Base-by-base conservation (phyloP, 2,888 invertebrate genomes). In the Holacanthella duospinosa region DNA sequence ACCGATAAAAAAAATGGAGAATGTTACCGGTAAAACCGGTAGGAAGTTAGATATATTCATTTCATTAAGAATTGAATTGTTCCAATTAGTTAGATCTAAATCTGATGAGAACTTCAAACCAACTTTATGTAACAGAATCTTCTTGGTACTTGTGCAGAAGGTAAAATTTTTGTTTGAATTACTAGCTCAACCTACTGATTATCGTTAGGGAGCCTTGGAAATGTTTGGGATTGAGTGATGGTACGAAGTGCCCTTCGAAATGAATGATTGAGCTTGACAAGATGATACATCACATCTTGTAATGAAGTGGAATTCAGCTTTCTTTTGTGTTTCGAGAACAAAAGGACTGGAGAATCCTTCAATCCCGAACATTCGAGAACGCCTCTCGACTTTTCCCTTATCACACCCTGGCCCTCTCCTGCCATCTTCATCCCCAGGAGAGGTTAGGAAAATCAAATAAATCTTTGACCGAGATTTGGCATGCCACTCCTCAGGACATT, bases 391-490 rank as follows among this genome's bases (percentile, higher is more conserved):
- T 36, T 16, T 16, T 36, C 36, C 36, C 36, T 36, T 36, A 9
- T 36, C 36, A 36, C 36, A 36, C 36, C 36, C 36, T 6, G 36
- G 36, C 36, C 6, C 36, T 36, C 36, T 16, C 6, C 36, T 36
- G 36, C 9, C 36, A 36, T 36, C 36, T 36, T 36, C 36, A 36
- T 36, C 36, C 36, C 16, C 16, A 12, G 21, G n/a, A 53, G n/a
- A 53, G 54, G 54, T 53, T 53, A 53, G n/a, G 25, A 53, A 53
- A 53, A 53, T 53, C 54, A 53, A 53, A 53, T 53, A 53, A 53
- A 53, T 53, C 54, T 53, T 53, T 53, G 54, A 53, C 54, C 54
- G 54, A 53, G 36, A 53, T 53, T 53, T 53, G 54, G 25, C 54
- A 53, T 24, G 54, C 9, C 54, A 6, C 54, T 53, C 54, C 54